These are phyloP conservation scores for Pollenia labialis DNA, from an alignment of 2,888 invertebrate species.

Conservation along the genomic window DNA sequence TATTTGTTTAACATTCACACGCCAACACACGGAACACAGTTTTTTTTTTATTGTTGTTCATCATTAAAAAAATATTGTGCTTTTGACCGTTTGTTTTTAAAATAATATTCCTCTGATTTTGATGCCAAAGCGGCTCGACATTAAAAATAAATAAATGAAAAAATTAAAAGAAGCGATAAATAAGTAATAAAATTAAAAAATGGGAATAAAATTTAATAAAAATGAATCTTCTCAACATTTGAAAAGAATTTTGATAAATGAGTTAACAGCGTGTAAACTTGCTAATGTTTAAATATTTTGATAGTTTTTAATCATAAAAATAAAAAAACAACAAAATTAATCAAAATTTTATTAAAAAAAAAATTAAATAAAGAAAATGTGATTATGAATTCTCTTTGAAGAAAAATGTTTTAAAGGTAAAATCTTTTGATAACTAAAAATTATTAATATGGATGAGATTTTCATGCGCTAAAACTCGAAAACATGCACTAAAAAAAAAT, in stretches of 20 bases:
- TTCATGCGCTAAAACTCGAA: too few relatives aligned
- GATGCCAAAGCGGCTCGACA: background rate
- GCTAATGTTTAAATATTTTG: slow-evolving; percentile 54
- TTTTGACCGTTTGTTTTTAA: slow-evolving; percentile 17
- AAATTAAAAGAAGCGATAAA: background rate
- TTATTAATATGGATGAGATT: too few relatives aligned
- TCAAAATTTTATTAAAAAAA: background rate
- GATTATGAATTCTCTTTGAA: too few relatives aligned
- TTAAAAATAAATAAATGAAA: slow-evolving; percentile 14
- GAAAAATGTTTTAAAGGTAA: too few relatives aligned
- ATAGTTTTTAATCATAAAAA: slow-evolving; percentile 38
- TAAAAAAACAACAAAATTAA: background rate
- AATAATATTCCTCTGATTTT: slow-evolving; percentile 1
- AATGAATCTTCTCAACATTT: background rate
- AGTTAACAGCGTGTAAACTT: slow-evolving; percentile 48
- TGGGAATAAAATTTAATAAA: slow-evolving; percentile 4
- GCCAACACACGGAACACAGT: slow-evolving; percentile 49
- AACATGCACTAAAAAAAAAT: too few relatives aligned
- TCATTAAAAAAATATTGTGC: background rate
- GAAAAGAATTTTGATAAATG: slow-evolving; percentile 61
- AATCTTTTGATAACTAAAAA: background rate
- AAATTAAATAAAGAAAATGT: background rate
- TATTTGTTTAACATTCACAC: slow-evolving; percentile 60
- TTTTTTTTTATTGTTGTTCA: slow-evolving; percentile 26
- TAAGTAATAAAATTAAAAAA: too few relatives aligned